A percentile compares a stretch with the other conserved stretches of the same genome.
Conservation (phyloP, 2,113 vertebrate genomes). For the Megaceryle torquata region DNA sequence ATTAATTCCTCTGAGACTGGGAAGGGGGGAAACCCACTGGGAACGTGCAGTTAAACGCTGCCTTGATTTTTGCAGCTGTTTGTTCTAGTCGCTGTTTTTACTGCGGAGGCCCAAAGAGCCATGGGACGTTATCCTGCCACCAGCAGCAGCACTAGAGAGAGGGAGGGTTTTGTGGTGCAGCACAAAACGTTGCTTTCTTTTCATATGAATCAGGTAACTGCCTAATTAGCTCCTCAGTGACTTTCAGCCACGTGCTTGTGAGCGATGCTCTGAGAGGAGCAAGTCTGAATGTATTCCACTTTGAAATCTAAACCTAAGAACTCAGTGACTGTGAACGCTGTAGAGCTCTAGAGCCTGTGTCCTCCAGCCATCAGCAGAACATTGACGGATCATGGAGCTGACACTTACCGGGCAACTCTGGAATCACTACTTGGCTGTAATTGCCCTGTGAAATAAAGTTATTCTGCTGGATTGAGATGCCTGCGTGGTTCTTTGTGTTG, state of each 20-base stretch:
- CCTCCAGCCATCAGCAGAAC: not conserved
- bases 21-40: not conserved
- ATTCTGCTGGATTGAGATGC: not conserved
- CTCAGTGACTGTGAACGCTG: not conserved
- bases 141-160: not conserved
- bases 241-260: not conserved
- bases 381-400: not conserved
- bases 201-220: not conserved
- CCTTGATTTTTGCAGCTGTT: not conserved
- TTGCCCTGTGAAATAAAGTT: constrained; percentile 26
- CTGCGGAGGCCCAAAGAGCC: accelerated
- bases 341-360: not conserved
- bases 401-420: not conserved
- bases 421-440: not conserved
- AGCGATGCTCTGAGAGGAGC: not conserved
- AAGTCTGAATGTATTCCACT: not conserved
- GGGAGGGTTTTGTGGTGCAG: not conserved
- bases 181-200: not conserved
- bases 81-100: not conserved
- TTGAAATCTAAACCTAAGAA: not conserved
- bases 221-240: not conserved
- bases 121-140: accelerated
- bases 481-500: not conserved
- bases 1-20: not conserved
- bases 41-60: not conserved